Percentiles rank a stretch among this genome's conserved stretches.
phyloP scores from a whole-genome alignment of 2,113 vertebrate species.

The Trematomus loennbergii region DNA sequence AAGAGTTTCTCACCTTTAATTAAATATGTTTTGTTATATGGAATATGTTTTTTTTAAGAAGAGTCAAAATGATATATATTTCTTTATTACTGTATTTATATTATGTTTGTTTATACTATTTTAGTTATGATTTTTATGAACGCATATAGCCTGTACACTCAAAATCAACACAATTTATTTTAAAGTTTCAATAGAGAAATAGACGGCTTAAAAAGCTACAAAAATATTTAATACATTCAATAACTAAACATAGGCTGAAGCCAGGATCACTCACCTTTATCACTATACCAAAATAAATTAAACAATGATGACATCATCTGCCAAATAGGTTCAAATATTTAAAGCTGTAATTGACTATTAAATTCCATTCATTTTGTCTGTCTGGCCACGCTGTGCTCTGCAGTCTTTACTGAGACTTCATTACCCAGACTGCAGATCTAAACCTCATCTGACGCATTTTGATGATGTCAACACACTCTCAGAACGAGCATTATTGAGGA shows the following conservation, averaged over 20 bases:
- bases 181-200: background rate
- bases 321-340: constrained; percentile 1
- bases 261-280: background rate
- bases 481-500: constrained; percentile 33
- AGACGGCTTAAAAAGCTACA: background rate
- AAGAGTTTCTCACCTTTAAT: too few species aligned
- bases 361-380: background rate
- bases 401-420: constrained; percentile 37
- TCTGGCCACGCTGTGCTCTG: background rate
- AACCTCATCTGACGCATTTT: constrained; percentile 51
- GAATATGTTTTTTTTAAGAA: too few species aligned
- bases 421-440: constrained; percentile 46
- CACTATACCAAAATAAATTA: background rate
- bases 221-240: background rate
- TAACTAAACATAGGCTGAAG: background rate
- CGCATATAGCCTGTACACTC: too few species aligned
- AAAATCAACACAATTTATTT: background rate
- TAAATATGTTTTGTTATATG: too few species aligned
- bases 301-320: background rate
- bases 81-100: background rate
- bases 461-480: constrained; percentile 64
- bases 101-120: too few species aligned
- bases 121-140: too few species aligned
- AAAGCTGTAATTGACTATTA: background rate
- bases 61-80: background rate